Evolutionary conservation across 53 echinoderm and acorn worm species (phyloP).

Genomic region (Glandiceps talaboti): DNA sequence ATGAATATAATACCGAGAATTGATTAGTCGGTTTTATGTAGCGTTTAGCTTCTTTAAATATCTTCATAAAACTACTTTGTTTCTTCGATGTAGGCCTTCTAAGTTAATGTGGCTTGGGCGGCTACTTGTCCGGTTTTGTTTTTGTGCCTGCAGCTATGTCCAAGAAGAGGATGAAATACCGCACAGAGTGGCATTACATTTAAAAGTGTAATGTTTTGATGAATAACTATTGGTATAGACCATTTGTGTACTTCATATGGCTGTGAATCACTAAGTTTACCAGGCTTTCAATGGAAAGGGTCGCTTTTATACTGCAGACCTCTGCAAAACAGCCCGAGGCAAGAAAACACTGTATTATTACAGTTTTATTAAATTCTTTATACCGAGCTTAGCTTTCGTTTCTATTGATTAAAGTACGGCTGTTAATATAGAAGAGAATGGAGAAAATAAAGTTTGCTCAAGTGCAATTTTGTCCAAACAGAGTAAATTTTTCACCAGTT

Average conservation of each 20-base stretch:
- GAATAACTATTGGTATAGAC: constrained; percentile 21
- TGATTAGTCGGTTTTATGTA: no score
- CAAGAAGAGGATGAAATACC: background rate
- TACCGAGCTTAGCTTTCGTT: background rate
- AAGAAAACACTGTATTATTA: background rate
- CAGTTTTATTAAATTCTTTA: background rate
- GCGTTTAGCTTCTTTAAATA: no score
- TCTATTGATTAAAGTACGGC: background rate
- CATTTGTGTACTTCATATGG: constrained; percentile 17
- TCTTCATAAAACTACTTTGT: no score
- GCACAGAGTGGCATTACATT: background rate
- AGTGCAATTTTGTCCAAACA: background rate
- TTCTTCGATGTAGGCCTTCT: background rate
- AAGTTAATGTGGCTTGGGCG: background rate
- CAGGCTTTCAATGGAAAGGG: background rate
- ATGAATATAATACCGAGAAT: no score
- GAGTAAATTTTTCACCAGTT: background rate
- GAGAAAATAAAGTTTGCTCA: background rate
- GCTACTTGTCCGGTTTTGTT: background rate
- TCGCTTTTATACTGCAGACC: background rate
- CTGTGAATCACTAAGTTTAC: background rate
- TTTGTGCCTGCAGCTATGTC: background rate
- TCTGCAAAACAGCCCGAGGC: background rate
- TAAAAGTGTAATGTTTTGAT: background rate
- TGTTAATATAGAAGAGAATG: background rate